These are phyloP conservation scores for Limanda limanda DNA, from an alignment of 2,113 vertebrate genomes.

Conservation along the genomic window DNA sequence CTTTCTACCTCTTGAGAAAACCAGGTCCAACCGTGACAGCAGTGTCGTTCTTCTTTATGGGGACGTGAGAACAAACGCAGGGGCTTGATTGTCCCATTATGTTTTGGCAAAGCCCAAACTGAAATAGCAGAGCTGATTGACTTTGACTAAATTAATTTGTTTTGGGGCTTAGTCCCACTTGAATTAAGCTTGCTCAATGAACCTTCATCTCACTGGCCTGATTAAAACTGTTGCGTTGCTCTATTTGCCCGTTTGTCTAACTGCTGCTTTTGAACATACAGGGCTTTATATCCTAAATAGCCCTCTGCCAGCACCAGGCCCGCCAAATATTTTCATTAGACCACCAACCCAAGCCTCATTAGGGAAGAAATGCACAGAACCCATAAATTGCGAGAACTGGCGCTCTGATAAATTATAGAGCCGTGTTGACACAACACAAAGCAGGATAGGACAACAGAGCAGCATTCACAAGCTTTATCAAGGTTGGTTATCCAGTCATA, in stretches of 20 bases:
- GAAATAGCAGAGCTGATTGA: constrained; percentile 62
- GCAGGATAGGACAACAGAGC: background rate
- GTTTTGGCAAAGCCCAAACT: constrained; percentile 1
- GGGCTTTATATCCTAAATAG: constrained; percentile 54
- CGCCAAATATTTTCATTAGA: constrained; percentile 34
- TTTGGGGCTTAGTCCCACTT: constrained; percentile 35
- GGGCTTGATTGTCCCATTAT: constrained; percentile 62
- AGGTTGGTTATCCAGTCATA: background rate
- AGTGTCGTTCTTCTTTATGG: constrained; percentile 9
- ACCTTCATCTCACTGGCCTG: constrained; percentile 59
- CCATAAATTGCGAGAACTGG: constrained; percentile 24
- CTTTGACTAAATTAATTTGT: constrained; percentile 65
- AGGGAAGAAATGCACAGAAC: constrained; percentile 38
- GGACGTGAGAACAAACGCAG: constrained; percentile 57
- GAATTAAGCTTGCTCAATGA: constrained; percentile 44
- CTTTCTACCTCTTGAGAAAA: constrained; percentile 28
- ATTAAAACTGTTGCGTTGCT: constrained; percentile 51
- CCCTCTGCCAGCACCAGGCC: constrained; percentile 44
- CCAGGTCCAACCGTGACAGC: constrained; percentile 4
- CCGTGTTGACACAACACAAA: background rate
- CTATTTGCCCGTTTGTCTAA: constrained; percentile 49
- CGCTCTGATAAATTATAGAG: constrained; percentile 20
- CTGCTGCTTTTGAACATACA: constrained; percentile 38
- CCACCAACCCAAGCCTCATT: constrained; percentile 58
- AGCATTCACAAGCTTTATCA: background rate